Evolutionary conservation across 2,888 invertebrate genomes (phyloP), one percentile per base, ranked within the genome.

Genomic region (Norana najaformis): DNA sequence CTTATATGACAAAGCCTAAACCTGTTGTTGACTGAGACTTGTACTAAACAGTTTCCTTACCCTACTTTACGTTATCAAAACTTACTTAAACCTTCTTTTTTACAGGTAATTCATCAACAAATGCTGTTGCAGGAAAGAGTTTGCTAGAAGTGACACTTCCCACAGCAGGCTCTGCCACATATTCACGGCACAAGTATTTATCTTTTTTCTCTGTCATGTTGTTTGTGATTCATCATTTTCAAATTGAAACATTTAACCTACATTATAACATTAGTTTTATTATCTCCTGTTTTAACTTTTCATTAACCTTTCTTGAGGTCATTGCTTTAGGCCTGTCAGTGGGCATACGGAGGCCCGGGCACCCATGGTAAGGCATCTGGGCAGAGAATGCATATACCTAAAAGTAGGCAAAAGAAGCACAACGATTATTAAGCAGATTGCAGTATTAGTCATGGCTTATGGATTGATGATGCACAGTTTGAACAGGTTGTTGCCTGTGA

Each of bases 21-120:
- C n/a, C n/a, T n/a, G n/a, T n/a, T n/a, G n/a, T n/a, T n/a, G n/a
- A n/a, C n/a, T n/a, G n/a, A n/a, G n/a, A 30, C 69, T 69, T 30
- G 69, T 69, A 69, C 30, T 69, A n/a, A 69, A 69, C 8, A 8
- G 8, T 69, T 69, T 69, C 69, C 69, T 8, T 69, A n/a, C n/a
- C 30, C 30, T 69, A 11, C n/a, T 69, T 69, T 69, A n/a, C 13
- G 16, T 69, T n/a, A n/a, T n/a, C 30, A 69, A 8, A 69, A 69
- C 69, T 47, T 47, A 47, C 23, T 69, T 69, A n/a, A 69, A n/a
- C 69, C 69, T n/a, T 69, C 69, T 69, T n/a, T 69, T 30, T 69
- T 69, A n/a, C n/a, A 69, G 69, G 69, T 69, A 69, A n/a, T n/a
- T 69, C 69, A 69, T 69, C 69, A 69, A 69, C 69, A 69, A 69